These are phyloP conservation scores for Adelognathus sp. DNA, from an alignment of 2,888 invertebrate genomes.

Conservation along the genomic window DNA sequence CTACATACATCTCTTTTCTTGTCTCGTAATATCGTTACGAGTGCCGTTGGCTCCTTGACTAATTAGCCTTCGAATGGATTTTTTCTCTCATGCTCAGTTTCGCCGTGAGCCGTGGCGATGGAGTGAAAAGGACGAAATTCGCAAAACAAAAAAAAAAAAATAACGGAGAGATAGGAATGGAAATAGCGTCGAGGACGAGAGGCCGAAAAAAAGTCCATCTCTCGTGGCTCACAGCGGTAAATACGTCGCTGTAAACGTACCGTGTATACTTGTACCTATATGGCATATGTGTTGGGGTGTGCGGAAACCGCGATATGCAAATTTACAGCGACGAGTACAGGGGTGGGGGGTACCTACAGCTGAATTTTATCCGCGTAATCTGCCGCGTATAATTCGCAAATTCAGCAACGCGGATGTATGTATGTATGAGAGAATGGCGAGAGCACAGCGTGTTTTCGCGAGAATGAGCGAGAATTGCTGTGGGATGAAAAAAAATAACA, in stretches of 20 bases:
- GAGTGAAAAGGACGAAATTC: background rate
- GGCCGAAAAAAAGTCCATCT: conserved; percentile 48
- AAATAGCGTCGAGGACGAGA: conserved; percentile 26
- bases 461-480: conserved; percentile 53
- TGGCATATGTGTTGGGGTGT: background rate
- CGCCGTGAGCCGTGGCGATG: background rate
- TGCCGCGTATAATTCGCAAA: conserved; percentile 74
- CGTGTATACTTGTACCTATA: background rate
- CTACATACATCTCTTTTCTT: background rate
- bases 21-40: conserved; percentile 34
- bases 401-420: conserved; percentile 64
- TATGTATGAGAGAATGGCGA: conserved; percentile 19
- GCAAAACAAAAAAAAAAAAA: background rate
- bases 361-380: conserved; percentile 77
- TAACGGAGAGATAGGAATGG: conserved; percentile 35
- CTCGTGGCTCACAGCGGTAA: background rate
- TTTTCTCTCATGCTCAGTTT: conserved; percentile 1
- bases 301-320: conserved; percentile 66
- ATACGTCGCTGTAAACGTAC: background rate
- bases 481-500: conserved; percentile 32
- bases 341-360: conserved; percentile 58
- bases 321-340: conserved; percentile 60
- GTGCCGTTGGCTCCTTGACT: conserved; percentile 45
- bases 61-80: conserved; percentile 52
- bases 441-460: conserved; percentile 19